phyloP scores from a whole-genome alignment of 2,797 vertebrate species.

The Premnoplex brunnescens region DNA sequence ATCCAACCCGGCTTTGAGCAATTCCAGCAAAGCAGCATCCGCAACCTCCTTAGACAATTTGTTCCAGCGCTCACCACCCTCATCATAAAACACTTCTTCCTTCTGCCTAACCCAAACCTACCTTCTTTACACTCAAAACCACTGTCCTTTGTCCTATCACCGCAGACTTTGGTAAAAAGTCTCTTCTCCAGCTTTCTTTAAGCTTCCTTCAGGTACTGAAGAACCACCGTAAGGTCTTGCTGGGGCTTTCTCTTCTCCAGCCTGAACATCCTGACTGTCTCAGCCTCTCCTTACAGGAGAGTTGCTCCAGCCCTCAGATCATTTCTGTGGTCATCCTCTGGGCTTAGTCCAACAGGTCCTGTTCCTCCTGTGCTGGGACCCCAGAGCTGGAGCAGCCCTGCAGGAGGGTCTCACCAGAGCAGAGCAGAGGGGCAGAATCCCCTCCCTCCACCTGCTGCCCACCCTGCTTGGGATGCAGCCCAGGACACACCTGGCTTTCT shows the following conservation, averaged over 20 bases:
- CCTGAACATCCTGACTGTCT: background rate
- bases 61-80: background rate
- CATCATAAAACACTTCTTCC: background rate
- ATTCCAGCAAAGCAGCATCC: background rate
- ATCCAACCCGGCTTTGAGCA: background rate
- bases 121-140: background rate
- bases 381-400: background rate
- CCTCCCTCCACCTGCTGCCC: rapidly evolving
- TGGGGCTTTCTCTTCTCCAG: background rate
- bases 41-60: background rate
- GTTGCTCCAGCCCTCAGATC: background rate
- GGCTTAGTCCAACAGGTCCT: rapidly evolving
- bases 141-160: background rate
- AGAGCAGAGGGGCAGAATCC: background rate
- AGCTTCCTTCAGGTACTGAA: background rate
- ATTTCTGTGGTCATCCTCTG: background rate
- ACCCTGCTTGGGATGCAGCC: too few species aligned
- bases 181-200: background rate
- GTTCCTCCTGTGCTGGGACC: background rate
- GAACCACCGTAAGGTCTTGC: background rate
- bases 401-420: background rate
- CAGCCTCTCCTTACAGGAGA: background rate
- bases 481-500: too few species aligned
- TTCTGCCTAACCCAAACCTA: background rate
- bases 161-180: background rate